Evolutionary conservation across 2,888 invertebrate genomes (phyloP).

Genomic region (Limenitis arthemis): DNA sequence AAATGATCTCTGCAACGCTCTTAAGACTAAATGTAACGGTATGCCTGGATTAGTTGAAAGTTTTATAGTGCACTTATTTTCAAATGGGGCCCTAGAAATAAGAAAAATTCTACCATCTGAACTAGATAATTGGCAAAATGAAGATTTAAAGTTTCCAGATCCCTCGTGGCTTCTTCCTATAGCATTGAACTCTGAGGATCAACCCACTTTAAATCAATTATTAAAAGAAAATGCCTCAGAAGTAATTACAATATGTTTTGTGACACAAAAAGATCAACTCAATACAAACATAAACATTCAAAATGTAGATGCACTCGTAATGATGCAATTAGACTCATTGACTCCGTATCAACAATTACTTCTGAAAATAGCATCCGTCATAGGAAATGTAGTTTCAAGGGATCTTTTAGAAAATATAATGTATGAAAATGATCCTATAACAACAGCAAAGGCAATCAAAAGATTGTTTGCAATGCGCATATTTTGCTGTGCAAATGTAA

Average conservation of each 20-base stretch:
- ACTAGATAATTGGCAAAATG: conserved; percentile 34
- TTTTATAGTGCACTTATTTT: conserved; percentile 64
- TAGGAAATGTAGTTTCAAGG: conserved; percentile 69
- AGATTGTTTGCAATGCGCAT: conserved; percentile 69
- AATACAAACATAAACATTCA: conserved; percentile 50
- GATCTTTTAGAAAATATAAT: conserved; percentile 66
- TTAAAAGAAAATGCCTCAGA: conserved; percentile 37
- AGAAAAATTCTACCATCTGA: conserved; percentile 40
- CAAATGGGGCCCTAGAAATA: conserved; percentile 55
- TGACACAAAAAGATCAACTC: conserved; percentile 47
- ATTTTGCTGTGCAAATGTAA: conserved; percentile 64
- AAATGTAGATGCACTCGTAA: conserved; percentile 60
- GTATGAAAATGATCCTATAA: conserved; percentile 62
- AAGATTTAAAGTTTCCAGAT: conserved; percentile 54
- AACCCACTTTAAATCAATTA: conserved; percentile 39
- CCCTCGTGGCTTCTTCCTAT: conserved; percentile 41
- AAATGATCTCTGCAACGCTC: conserved; percentile 59
- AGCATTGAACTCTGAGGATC: conserved; percentile 45
- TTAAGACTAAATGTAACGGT: conserved; percentile 58
- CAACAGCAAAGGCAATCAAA: conserved; percentile 67
- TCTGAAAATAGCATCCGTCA: conserved; percentile 72
- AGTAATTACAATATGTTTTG: conserved; percentile 46
- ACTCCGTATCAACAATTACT: conserved; percentile 73
- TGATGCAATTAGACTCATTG: conserved; percentile 71
- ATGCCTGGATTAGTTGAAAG: conserved; percentile 68